Conservation (phyloP, 2,113 vertebrate genomes). For the Solenodon paradoxus region DNA sequence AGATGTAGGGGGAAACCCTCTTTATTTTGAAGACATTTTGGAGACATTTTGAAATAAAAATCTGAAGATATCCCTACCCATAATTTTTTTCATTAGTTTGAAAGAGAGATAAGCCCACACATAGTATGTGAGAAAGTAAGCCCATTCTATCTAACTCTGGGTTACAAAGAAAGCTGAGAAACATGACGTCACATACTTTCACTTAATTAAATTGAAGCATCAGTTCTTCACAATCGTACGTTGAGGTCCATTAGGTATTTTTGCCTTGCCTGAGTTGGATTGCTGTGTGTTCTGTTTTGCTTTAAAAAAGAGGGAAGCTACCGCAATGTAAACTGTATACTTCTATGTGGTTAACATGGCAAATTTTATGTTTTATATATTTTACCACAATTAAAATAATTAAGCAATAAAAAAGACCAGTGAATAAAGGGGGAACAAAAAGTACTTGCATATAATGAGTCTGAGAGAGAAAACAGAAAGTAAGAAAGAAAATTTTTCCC, state of each 20-base stretch:
- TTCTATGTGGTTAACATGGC: neutral
- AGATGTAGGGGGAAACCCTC: neutral
- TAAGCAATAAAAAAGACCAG: neutral
- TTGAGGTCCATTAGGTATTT: too few relatives aligned
- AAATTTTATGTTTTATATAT: neutral
- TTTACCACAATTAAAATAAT: neutral
- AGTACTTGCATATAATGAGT: neutral
- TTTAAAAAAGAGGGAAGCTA: neutral
- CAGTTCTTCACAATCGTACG: too few relatives aligned
- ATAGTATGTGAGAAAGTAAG: too few relatives aligned
- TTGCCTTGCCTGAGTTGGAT: too few relatives aligned
- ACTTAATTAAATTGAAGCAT: too few relatives aligned
- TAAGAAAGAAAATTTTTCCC: neutral
- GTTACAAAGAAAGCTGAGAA: too few relatives aligned
- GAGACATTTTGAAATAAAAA: neutral
- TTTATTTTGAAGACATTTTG: neutral
- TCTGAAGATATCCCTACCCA: neutral
- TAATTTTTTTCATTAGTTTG: too few relatives aligned
- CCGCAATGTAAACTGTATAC: neutral
- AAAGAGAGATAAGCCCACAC: too few relatives aligned
- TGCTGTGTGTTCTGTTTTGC: neutral
- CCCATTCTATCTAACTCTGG: too few relatives aligned
- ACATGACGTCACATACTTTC: too few relatives aligned
- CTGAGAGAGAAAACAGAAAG: neutral
- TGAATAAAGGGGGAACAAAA: neutral